Evolutionary conservation across 2,888 invertebrate species (phyloP), one percentile per base, ranked within the genome.

Genomic region (Drosophila incognita): DNA sequence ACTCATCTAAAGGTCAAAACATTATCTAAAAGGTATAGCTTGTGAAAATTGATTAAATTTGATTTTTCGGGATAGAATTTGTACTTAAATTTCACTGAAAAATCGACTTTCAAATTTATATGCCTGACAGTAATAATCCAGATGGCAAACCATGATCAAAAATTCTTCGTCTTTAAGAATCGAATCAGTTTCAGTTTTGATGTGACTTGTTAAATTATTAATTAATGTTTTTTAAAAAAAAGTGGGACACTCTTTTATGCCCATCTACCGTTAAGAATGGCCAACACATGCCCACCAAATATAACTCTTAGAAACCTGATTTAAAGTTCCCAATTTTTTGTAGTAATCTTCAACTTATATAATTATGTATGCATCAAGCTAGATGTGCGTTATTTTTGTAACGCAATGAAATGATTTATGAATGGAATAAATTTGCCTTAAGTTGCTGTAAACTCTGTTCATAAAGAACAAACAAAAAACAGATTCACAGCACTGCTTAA

Each of bases 391-490:
- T 10, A 10, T 10, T 31, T 31, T 31, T 3, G 10, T 10, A 33
- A 15, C 35, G 35, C 46, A 24, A 5, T 35, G 63, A 21, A 1
- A 3, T 10, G 8, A 18, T 42, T n/a, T n/a, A 7, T n/a, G 31
- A 53, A n/a, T 38, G 18, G 8, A 24, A 65, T 51, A 33, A 38
- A 11, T 4, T 15, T 7, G 24, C 27, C 6, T 35, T 35, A 52
- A 11, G 38, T 18, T 27, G n/a, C 24, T 13, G 21, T 48, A 1
- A 65, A 10, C 7, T 29, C 13, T 10, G 29, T 52, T 42, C 24
- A 49, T 33, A 40, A 51, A 13, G 67, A 53, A 68, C 40, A 29
- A 13, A 21, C 8, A 21, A 21, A n/a, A 21, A n/a, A 31, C 35
- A 18, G 42, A 46, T 46, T 24, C 24, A 15, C 46, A 18, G 48